These are phyloP conservation scores for Syngnathus typhle DNA, from an alignment of 2,113 vertebrate genomes.

Conservation along the genomic window DNA sequence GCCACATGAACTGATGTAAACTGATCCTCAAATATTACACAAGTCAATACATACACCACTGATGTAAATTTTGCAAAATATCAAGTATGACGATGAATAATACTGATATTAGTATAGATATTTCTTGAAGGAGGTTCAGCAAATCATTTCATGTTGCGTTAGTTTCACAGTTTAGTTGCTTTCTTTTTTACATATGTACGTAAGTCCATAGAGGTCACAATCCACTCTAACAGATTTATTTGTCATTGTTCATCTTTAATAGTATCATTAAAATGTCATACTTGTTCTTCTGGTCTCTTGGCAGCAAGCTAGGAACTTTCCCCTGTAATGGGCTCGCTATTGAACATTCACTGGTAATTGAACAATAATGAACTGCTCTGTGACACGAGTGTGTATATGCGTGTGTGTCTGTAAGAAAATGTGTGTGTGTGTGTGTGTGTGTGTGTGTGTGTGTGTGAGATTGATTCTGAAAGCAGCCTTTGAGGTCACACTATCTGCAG, in stretches of 20 bases:
- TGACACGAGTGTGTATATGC: slow-evolving; percentile 41
- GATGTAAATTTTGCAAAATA: slow-evolving; percentile 6
- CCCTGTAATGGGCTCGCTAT: slow-evolving; percentile 52
- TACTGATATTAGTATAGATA: slow-evolving; percentile 25
- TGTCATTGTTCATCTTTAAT: slow-evolving; percentile 40
- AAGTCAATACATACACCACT: slow-evolving; percentile 10
- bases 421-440: slow-evolving; percentile 46
- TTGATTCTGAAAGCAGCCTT: slow-evolving; percentile 63
- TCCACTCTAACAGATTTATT: slow-evolving; percentile 40
- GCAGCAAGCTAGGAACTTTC: slow-evolving; percentile 40
- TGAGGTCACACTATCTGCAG: slow-evolving; percentile 45
- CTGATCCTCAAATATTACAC: slow-evolving; percentile 30
- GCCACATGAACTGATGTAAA: slow-evolving; percentile 36
- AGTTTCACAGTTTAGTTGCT: slow-evolving; percentile 12
- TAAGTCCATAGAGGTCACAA: slow-evolving; percentile 16
- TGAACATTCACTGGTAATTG: slow-evolving; percentile 61
- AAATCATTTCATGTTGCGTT: slow-evolving; percentile 40
- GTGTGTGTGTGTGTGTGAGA: slow-evolving; percentile 52
- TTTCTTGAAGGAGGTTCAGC: slow-evolving; percentile 9
- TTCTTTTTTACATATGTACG: not conserved
- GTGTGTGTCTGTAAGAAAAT: slow-evolving; percentile 37
- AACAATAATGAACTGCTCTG: slow-evolving; percentile 64
- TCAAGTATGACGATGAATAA: slow-evolving; percentile 12
- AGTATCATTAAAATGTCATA: slow-evolving; percentile 55
- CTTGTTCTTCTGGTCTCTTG: slow-evolving; percentile 40